Conservation (phyloP, 1,140 invertebrate genomes). For the Dendroctonus ponderosae region DNA sequence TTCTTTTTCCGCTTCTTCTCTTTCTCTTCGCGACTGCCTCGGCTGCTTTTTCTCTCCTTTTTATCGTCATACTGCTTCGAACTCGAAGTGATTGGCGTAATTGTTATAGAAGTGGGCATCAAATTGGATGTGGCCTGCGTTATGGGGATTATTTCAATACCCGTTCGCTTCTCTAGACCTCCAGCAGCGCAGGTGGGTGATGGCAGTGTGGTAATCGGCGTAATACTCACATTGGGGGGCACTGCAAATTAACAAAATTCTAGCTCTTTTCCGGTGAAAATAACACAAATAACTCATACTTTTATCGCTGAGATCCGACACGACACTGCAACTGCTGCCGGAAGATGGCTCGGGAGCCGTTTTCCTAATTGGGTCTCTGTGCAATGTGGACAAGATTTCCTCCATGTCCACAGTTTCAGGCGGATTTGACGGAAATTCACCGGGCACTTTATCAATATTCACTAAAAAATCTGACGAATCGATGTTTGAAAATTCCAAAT, state of each 20-base stretch:
- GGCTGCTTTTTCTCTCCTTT: constrained; percentile 63
- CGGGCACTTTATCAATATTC: constrained; percentile 52
- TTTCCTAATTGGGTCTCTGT: constrained; percentile 12
- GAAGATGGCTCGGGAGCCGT: constrained; percentile 11
- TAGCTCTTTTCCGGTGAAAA: not conserved
- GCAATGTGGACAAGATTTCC: constrained; percentile 31
- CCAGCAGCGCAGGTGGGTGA: constrained; percentile 56
- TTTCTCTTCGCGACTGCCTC: constrained; percentile 59
- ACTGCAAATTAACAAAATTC: constrained; percentile 44
- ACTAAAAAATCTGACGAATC: constrained; percentile 58
- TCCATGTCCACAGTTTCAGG: constrained; percentile 54
- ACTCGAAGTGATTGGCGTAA: constrained; percentile 72
- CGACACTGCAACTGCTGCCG: constrained; percentile 18
- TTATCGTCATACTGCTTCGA: constrained; percentile 59
- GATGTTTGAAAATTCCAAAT: constrained; percentile 63
- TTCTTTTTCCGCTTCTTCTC: constrained; percentile 78
- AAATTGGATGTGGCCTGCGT: constrained; percentile 58
- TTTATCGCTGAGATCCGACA: constrained; percentile 59
- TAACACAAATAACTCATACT: constrained; percentile 48
- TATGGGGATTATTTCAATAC: constrained; percentile 80
- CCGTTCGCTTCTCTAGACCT: constrained; percentile 57
- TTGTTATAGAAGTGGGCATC: constrained; percentile 77
- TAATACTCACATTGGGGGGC: constrained; percentile 76
- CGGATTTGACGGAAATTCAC: constrained; percentile 11
- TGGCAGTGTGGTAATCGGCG: constrained; percentile 60